Conservation (phyloP, 2,797 vertebrate genomes). For the Schizothorax lantsangensis region DNA sequence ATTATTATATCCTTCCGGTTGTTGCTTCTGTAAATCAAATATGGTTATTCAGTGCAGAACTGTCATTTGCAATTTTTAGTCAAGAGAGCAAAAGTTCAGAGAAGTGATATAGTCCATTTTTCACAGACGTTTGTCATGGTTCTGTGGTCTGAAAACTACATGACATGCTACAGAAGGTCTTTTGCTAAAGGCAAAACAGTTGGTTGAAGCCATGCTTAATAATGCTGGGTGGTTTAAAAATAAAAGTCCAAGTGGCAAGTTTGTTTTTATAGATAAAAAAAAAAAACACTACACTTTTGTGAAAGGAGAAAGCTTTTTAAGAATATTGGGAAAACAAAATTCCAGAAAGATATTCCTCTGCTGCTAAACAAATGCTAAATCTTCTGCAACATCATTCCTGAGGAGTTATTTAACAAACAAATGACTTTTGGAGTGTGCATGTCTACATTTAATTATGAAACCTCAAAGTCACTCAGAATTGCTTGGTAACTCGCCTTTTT, state of each 20-base stretch:
- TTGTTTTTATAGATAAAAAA: background rate
- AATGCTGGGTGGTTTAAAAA: background rate
- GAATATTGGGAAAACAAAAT: background rate
- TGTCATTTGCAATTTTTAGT: background rate
- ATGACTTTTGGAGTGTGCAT: background rate
- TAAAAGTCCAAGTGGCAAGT: background rate
- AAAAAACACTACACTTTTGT: background rate
- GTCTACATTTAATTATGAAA: background rate
- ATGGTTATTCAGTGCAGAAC: background rate
- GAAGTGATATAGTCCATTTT: background rate
- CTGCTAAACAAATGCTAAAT: background rate
- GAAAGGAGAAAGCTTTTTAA: background rate
- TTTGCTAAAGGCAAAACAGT: background rate
- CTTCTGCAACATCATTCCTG: conserved; percentile 14
- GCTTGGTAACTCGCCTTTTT: background rate
- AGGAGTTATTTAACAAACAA: conserved; percentile 10
- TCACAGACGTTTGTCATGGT: background rate
- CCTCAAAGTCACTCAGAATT: conserved; percentile 1
- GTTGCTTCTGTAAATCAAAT: background rate
- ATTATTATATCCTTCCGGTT: background rate
- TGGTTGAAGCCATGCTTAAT: background rate
- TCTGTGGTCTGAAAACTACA: background rate
- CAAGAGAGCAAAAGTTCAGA: background rate
- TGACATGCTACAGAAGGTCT: background rate
- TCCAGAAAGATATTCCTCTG: background rate